Percentiles rank a stretch among this genome's conserved stretches.
phyloP scores from a whole-genome alignment of 2,888 invertebrate species.

The Stenodera caucasica region DNA sequence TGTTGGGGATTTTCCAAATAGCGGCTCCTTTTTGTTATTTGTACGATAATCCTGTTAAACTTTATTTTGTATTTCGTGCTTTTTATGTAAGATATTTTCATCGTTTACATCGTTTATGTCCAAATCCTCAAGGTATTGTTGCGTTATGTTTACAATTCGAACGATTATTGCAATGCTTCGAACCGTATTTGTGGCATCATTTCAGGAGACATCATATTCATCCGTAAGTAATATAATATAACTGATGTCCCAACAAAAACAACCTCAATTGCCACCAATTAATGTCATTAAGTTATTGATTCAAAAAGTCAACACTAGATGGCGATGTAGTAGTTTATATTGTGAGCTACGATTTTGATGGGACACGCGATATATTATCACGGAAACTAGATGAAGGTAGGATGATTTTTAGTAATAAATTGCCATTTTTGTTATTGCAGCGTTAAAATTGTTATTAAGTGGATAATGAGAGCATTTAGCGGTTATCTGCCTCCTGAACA shows the following conservation, averaged over 20 bases:
- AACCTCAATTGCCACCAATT: not conserved
- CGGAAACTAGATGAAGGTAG: not conserved
- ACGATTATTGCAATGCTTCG: slow-evolving; percentile 84
- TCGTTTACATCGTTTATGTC: slow-evolving; percentile 87
- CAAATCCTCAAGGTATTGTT: slow-evolving; percentile 91
- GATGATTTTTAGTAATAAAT: too few species aligned
- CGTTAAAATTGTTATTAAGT: slow-evolving; percentile 89
- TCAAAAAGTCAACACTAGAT: too few species aligned
- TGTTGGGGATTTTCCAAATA: slow-evolving; percentile 46
- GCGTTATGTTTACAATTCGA: slow-evolving; percentile 88
- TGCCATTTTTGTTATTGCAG: slow-evolving; percentile 58
- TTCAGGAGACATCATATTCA: slow-evolving; percentile 85
- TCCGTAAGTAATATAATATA: slow-evolving; percentile 71
- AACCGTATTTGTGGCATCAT: slow-evolving; percentile 89
- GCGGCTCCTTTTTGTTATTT: slow-evolving; percentile 95
- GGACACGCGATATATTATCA: not conserved
- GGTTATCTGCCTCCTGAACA: slow-evolving; percentile 93
- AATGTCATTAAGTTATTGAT: too few species aligned
- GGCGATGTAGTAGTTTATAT: too few species aligned
- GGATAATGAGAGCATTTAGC: slow-evolving; percentile 95
- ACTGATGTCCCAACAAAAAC: not conserved
- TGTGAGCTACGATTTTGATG: too few species aligned
- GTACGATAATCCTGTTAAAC: slow-evolving; percentile 81
- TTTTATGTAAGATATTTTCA: slow-evolving; percentile 92
- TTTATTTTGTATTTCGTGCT: slow-evolving; percentile 89